Base-by-base conservation (phyloP, 1,140 invertebrate genomes). In the Pogonomyrmex californicus region DNA sequence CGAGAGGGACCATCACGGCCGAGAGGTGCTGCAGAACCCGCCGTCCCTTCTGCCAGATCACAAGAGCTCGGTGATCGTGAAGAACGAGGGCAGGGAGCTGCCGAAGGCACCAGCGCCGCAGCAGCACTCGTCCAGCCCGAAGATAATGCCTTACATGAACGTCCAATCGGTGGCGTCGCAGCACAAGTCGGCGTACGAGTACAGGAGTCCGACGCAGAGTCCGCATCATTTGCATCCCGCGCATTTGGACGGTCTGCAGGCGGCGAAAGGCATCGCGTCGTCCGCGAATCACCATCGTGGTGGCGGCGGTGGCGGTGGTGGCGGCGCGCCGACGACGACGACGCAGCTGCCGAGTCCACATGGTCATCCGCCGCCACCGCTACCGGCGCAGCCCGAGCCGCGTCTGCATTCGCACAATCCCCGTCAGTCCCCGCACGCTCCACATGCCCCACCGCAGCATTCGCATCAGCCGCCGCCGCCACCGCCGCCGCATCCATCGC, bases 51-150 rank as follows among this genome's bases (percentile, higher is more conserved):
- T 97, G 70, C 96, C 96, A 88, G 97, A 97, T 94, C 95, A 96
- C 86, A 97, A 97, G 91, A 97, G 96, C 92, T 97, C 97, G 92
- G 97, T 98, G 88, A 97, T 97, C 93, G 97, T 97, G 33, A 97
- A 97, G 94, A 97, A 97, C 93, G 97, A 97, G 86, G 96, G 96
- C 36, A 97, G 97, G 91, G 95, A 95, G 51, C 94, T 96, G 77
- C 95, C 96, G 77, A 96, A 97, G 88, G 95, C 96, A 79, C 95
- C 96, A 10, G 92, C 94, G 54, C 96, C 96, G 17, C 96, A 96
- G 63, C 82, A 95, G 7, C 96, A 96, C 91, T 97, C 97, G 70
- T 96, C 97, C 12, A 96, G 96, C 91, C 96, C 96, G 14, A 97
- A 97, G 92, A 96, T 97, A 92, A 96, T 96, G 92, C 93, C 96